These are phyloP conservation scores for Echinops telfairi DNA, from an alignment of 2,113 vertebrate genomes.

Conservation along the genomic window DNA sequence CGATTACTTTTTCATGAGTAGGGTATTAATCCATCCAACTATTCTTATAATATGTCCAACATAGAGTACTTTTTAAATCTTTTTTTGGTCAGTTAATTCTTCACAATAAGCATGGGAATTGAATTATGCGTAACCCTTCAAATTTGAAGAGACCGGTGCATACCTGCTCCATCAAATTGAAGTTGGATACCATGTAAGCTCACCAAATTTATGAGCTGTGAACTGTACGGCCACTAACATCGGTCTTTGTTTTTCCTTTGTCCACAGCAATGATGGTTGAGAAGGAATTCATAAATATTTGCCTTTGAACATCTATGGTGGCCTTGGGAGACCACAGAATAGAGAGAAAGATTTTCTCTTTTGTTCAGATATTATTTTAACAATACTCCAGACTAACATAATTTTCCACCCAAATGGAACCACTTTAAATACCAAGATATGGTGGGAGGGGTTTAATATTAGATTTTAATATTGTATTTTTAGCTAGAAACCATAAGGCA, in stretches of 20 bases:
- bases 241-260: slow-evolving; percentile 66
- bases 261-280: background rate
- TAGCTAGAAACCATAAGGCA: slow-evolving; percentile 43
- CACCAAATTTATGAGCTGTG: slow-evolving; percentile 70
- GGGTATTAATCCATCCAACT: background rate
- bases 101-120: slow-evolving; percentile 30
- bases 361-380: slow-evolving; percentile 70
- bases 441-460: slow-evolving; percentile 8
- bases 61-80: background rate
- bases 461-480: slow-evolving; percentile 63
- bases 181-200: slow-evolving; percentile 56
- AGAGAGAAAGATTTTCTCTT: slow-evolving; percentile 55
- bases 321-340: slow-evolving; percentile 37
- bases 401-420: slow-evolving; percentile 64
- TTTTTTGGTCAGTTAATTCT: slow-evolving; percentile 44
- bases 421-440: slow-evolving; percentile 57
- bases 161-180: slow-evolving; percentile 36
- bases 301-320: slow-evolving; percentile 55
- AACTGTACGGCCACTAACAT: slow-evolving; percentile 63
- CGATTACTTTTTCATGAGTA: slow-evolving; percentile 26
- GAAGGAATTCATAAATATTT: slow-evolving; percentile 54
- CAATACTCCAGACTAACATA: slow-evolving; percentile 55
- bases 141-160: slow-evolving; percentile 16
- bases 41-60: slow-evolving; percentile 32
- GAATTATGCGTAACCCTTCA: background rate